phyloP scores from a whole-genome alignment of 2,888 invertebrate species.

The Drosophila suboccidentalis region DNA sequence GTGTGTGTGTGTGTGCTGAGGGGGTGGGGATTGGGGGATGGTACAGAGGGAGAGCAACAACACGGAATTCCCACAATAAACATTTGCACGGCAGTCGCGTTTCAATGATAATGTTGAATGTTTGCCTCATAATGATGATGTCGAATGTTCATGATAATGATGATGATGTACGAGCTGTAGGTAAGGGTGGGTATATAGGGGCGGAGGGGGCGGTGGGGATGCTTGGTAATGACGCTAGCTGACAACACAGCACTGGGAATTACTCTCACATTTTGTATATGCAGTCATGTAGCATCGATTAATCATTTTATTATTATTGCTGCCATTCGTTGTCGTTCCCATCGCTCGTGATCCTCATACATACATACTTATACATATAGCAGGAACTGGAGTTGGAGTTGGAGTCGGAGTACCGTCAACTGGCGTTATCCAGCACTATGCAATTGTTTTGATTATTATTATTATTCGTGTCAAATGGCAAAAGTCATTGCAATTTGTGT shows the following conservation, averaged over 20 bases:
- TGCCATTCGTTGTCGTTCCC: conserved; percentile 76
- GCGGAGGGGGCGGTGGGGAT: background rate
- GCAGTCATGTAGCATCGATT: conserved; percentile 81
- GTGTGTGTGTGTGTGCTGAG: background rate
- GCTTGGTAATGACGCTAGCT: conserved; percentile 71
- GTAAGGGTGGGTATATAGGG: conserved; percentile 16
- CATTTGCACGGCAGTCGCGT: conserved; percentile 72
- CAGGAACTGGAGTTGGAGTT: no score
- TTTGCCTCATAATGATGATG: conserved; percentile 40
- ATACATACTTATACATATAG: background rate
- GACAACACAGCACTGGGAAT: conserved; percentile 79
- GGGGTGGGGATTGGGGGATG: background rate
- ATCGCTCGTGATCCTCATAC: conserved; percentile 73
- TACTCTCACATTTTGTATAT: conserved; percentile 69
- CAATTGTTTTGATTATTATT: conserved; percentile 17
- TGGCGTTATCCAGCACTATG: conserved; percentile 19
- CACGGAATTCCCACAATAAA: conserved; percentile 79
- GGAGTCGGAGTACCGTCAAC: background rate
- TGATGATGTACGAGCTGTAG: conserved; percentile 20
- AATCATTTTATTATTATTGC: conserved; percentile 81
- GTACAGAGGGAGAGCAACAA: conserved; percentile 18
- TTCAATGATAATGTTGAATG: conserved; percentile 65
- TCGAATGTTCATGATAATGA: conserved; percentile 39
- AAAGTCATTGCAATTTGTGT: conserved; percentile 46
- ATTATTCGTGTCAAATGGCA: conserved; percentile 45